Percentiles rank a stretch among this genome's conserved stretches.
These are phyloP conservation scores for Carcina quercana DNA, from an alignment of 2,888 invertebrate species.

Conservation along the genomic window DNA sequence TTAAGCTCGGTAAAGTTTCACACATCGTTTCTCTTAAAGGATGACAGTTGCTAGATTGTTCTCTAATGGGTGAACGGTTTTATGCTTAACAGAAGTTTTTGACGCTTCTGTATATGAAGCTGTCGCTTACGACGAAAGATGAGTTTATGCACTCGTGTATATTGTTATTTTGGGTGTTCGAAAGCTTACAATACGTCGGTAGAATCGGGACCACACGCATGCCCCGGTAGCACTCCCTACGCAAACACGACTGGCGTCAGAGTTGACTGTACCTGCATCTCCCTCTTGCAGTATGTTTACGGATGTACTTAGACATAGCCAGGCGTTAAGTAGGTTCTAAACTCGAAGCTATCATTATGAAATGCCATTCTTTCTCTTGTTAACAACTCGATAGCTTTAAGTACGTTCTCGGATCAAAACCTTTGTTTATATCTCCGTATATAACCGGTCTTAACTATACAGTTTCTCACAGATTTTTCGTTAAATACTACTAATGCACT, in stretches of 20 bases:
- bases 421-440: slow-evolving; percentile 24
- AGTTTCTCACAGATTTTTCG: slow-evolving; percentile 10
- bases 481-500: slow-evolving; percentile 9
- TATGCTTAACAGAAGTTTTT: too few relatives aligned
- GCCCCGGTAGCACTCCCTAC: slow-evolving; percentile 43
- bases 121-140: too few relatives aligned
- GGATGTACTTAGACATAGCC: slow-evolving; percentile 43
- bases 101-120: too few relatives aligned
- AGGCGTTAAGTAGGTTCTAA: slow-evolving; percentile 58
- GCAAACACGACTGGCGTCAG: slow-evolving; percentile 54
- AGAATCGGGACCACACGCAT: slow-evolving; percentile 57
- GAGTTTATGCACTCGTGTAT: too few relatives aligned
- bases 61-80: slow-evolving; percentile 21
- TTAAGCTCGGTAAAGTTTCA: slow-evolving; percentile 32
- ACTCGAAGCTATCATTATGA: slow-evolving; percentile 56
- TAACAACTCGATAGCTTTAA: slow-evolving; percentile 53
- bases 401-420: slow-evolving; percentile 41
- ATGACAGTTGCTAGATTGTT: slow-evolving; percentile 25
- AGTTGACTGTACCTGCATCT: slow-evolving; percentile 31
- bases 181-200: slow-evolving; percentile 11
- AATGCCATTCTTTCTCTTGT: slow-evolving; percentile 58
- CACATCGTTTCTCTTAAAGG: slow-evolving; percentile 30
- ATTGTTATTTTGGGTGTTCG: slow-evolving; percentile 6
- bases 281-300: slow-evolving; percentile 40
- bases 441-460: too few relatives aligned